A percentile compares a stretch with the other conserved stretches of the same genome.
phyloP scores from a whole-genome alignment of 1,140 invertebrate species.

The Penaeus japonicus region DNA sequence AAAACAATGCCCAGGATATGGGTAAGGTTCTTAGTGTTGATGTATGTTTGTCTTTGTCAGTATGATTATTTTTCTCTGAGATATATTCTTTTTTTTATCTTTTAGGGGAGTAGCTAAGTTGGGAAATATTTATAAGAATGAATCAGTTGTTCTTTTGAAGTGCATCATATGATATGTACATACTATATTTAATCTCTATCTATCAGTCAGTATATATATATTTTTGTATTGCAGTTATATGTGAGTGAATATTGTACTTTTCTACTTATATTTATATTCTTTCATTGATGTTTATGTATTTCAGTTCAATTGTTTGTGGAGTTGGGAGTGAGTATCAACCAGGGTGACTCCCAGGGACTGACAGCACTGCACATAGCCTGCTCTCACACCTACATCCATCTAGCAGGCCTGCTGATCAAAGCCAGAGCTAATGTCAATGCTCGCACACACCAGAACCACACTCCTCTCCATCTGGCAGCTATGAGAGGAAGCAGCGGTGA shows the following conservation, averaged over 20 bases:
- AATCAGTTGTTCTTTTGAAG: no score
- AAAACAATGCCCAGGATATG: slow-evolving; percentile 61
- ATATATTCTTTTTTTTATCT: neutral
- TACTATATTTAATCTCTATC: no score
- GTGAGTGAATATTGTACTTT: no score
- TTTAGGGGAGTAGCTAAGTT: no score
- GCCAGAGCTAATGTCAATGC: slow-evolving; percentile 59
- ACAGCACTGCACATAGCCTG: slow-evolving; percentile 61
- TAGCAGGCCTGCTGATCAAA: slow-evolving; percentile 57
- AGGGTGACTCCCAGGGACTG: slow-evolving; percentile 60
- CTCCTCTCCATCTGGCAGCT: slow-evolving; percentile 58
- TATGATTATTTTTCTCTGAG: no score
- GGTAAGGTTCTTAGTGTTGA: slow-evolving; percentile 48
- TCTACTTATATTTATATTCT: neutral
- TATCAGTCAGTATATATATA: no score
- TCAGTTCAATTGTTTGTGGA: slow-evolving; percentile 59
- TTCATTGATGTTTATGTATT: no score
- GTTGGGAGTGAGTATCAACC: slow-evolving; percentile 61
- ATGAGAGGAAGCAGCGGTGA: slow-evolving; percentile 51
- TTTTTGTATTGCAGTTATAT: neutral
- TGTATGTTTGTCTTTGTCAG: no score
- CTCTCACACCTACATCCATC: slow-evolving; percentile 56
- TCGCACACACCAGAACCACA: slow-evolving; percentile 53
- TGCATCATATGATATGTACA: no score
- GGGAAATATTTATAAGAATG: no score